phyloP scores from a whole-genome alignment of 1,140 invertebrate genomes.

The Musca domestica region DNA sequence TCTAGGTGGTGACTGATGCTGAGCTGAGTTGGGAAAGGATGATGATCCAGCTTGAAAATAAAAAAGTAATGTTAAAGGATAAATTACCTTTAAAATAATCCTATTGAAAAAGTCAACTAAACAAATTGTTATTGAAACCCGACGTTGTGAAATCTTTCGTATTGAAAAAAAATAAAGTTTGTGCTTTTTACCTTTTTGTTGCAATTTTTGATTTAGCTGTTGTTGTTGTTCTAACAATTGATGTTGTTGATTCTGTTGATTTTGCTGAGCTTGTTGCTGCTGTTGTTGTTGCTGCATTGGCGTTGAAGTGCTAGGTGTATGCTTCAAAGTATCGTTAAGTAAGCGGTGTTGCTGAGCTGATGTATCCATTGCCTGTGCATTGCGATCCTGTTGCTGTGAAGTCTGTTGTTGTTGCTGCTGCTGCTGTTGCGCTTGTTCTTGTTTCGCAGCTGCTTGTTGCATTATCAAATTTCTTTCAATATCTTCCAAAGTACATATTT shows the following conservation, averaged over 20 bases:
- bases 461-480: conserved; percentile 52
- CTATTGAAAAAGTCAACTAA: too few species aligned
- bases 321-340: conserved; percentile 4
- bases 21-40: conserved; percentile 36
- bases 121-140: too few species aligned
- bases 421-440: conserved; percentile 6
- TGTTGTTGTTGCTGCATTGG: conserved; percentile 12
- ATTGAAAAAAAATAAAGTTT: not conserved
- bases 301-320: not conserved
- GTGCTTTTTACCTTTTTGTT: not conserved
- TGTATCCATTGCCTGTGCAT: not conserved
- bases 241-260: not conserved
- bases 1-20: not conserved
- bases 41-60: conserved; percentile 30
- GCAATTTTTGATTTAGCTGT: not conserved
- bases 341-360: conserved; percentile 10
- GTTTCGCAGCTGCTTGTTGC: conserved; percentile 42
- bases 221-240: not conserved
- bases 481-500: conserved; percentile 50
- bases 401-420: conserved; percentile 17
- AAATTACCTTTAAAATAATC: too few species aligned
- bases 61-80: too few species aligned
- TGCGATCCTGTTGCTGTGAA: not conserved
- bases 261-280: conserved; percentile 13
- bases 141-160: too few species aligned